phyloP scores from a whole-genome alignment of 2,888 invertebrate genomes.

The Entomobrya proxima region DNA sequence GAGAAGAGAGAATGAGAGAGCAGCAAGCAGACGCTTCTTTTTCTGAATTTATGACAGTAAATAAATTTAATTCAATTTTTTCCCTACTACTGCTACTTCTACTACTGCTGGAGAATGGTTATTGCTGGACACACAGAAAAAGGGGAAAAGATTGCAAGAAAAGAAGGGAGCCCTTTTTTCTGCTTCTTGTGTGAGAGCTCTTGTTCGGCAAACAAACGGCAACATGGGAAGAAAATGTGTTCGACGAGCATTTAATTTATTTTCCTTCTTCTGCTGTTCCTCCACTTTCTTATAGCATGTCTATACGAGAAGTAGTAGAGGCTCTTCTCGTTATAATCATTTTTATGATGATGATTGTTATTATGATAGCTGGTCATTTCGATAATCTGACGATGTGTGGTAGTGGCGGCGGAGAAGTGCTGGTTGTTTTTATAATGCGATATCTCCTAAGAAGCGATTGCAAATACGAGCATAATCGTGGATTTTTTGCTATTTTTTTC shows the following conservation, averaged over 20 bases:
- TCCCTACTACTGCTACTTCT: constrained; percentile 20
- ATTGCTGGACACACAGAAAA: constrained; percentile 13
- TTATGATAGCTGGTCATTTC: constrained; percentile 51
- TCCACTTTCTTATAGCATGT: neutral
- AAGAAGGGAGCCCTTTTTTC: neutral
- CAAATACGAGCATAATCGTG: constrained; percentile 38
- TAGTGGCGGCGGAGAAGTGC: constrained; percentile 7
- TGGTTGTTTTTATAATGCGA: neutral
- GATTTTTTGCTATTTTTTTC: neutral
- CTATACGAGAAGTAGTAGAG: neutral
- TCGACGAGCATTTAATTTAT: constrained; percentile 68
- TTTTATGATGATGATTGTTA: constrained; percentile 43
- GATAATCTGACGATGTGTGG: constrained; percentile 55
- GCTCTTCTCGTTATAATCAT: constrained; percentile 39
- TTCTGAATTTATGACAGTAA: constrained; percentile 64
- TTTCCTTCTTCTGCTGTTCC: constrained; percentile 27
- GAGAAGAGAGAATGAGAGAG: neutral
- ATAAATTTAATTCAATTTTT: constrained; percentile 66
- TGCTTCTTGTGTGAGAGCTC: constrained; percentile 44
- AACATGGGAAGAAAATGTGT: constrained; percentile 53
- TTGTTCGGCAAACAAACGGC: constrained; percentile 22
- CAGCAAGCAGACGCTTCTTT: constrained; percentile 36
- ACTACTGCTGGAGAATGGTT: constrained; percentile 1
- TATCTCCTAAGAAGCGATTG: constrained; percentile 26
- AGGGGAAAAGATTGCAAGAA: constrained; percentile 4